These are phyloP conservation scores for Lepeophtheirus nordmannii DNA, from an alignment of 2,888 invertebrate species.

Conservation along the genomic window DNA sequence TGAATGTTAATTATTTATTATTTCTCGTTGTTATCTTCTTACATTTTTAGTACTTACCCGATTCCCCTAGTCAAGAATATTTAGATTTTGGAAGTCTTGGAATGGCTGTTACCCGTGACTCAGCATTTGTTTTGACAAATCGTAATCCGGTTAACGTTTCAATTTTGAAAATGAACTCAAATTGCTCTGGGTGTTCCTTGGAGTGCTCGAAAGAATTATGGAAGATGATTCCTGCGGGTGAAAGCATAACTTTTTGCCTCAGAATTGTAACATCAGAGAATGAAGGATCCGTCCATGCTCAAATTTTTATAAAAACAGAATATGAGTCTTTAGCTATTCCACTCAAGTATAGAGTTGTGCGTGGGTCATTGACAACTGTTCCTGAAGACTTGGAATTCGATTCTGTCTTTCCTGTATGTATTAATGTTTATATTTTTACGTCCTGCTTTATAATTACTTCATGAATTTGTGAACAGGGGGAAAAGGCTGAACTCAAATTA, in stretches of 20 bases:
- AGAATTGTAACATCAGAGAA: slow-evolving; percentile 47
- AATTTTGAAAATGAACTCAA: slow-evolving; percentile 43
- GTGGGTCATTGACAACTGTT: slow-evolving; percentile 52
- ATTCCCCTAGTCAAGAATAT: slow-evolving; percentile 18
- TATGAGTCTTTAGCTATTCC: slow-evolving; percentile 52
- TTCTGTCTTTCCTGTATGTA: slow-evolving; percentile 62
- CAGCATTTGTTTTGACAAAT: slow-evolving; percentile 55
- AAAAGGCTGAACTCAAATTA: slow-evolving; percentile 56
- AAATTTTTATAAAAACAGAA: slow-evolving; percentile 54
- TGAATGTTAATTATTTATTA: not conserved
- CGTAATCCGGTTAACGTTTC: slow-evolving; percentile 56
- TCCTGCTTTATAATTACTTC: not conserved
- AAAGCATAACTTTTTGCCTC: slow-evolving; percentile 54
- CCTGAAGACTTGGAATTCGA: slow-evolving; percentile 53
- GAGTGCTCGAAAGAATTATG: slow-evolving; percentile 34
- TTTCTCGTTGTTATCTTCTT: not conserved
- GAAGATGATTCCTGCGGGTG: slow-evolving; percentile 41
- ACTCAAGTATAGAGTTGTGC: slow-evolving; percentile 47
- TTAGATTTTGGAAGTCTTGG: slow-evolving; percentile 42
- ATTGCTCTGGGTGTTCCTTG: slow-evolving; percentile 42
- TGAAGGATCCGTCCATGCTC: slow-evolving; percentile 51
- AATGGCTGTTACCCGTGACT: slow-evolving; percentile 45
- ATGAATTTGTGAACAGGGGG: slow-evolving; percentile 42
- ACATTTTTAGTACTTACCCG: slow-evolving; percentile 11
- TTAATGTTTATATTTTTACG: not conserved